Conservation (phyloP, 2,888 invertebrate species). For the Junonia oenone region DNA sequence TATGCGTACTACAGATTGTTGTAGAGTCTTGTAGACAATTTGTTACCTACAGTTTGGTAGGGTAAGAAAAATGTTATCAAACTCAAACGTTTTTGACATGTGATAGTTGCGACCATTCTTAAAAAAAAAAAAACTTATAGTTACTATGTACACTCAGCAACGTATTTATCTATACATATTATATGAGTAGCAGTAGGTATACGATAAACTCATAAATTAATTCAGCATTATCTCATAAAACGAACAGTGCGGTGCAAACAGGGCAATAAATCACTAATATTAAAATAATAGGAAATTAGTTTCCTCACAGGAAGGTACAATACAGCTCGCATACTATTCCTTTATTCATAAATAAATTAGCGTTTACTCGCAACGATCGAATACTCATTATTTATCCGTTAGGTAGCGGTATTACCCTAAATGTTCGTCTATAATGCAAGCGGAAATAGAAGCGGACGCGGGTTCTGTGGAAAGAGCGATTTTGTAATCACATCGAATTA, state of each 20-base stretch:
- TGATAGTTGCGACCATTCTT: neutral
- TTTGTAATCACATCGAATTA: neutral
- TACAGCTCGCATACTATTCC: conserved; percentile 13
- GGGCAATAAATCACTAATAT: conserved; percentile 7
- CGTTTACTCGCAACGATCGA: conserved; percentile 11
- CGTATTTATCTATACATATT: no score
- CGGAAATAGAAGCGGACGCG: neutral
- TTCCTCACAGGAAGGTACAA: conserved; percentile 4
- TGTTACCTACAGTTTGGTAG: no score
- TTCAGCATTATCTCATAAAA: neutral
- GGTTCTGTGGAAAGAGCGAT: neutral
- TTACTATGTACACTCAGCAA: no score
- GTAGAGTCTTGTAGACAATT: no score
- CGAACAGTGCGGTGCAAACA: neutral
- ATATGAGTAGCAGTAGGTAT: neutral
- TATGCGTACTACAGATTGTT: no score
- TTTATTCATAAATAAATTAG: conserved; percentile 20
- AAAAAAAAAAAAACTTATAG: neutral
- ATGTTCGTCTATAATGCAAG: neutral
- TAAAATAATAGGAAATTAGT: conserved; percentile 9
- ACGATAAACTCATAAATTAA: neutral
- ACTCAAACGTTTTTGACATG: no score
- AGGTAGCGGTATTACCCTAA: neutral
- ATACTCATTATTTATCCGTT: conserved; percentile 18
- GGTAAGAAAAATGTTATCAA: no score